Conservation (phyloP, 2,113 vertebrate species). For the Pica pica region DNA sequence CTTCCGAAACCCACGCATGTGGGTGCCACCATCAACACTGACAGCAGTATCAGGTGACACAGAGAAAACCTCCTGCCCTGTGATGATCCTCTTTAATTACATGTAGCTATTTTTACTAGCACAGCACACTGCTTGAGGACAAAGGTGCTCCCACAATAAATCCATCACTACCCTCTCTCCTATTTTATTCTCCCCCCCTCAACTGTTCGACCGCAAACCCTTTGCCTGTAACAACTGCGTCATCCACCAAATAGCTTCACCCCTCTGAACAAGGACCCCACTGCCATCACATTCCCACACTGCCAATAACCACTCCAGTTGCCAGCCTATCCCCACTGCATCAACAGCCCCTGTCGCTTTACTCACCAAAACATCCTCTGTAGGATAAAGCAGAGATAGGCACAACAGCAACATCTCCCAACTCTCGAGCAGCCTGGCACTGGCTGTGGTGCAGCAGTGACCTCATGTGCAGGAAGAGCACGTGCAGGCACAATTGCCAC, state of each 20-base stretch:
- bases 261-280: background rate
- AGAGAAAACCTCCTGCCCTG: background rate
- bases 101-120: background rate
- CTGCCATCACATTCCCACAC: too few relatives aligned
- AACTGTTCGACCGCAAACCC: background rate
- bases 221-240: background rate
- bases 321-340: rapidly evolving
- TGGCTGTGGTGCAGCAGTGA: background rate
- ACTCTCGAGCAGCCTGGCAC: background rate
- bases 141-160: background rate
- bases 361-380: background rate
- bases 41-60: background rate
- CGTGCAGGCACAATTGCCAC: background rate
- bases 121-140: background rate
- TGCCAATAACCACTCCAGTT: background rate
- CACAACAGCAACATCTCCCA: background rate
- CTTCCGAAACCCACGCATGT: background rate
- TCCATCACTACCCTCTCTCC: background rate
- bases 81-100: background rate
- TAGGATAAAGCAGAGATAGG: background rate
- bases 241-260: background rate
- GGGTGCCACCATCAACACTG: background rate
- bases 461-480: background rate
- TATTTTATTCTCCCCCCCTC: background rate
- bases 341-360: background rate